Evolutionary conservation across 2,113 vertebrate species (phyloP), one percentile per base, ranked within the genome.

Genomic region (Spilogale gracilis): DNA sequence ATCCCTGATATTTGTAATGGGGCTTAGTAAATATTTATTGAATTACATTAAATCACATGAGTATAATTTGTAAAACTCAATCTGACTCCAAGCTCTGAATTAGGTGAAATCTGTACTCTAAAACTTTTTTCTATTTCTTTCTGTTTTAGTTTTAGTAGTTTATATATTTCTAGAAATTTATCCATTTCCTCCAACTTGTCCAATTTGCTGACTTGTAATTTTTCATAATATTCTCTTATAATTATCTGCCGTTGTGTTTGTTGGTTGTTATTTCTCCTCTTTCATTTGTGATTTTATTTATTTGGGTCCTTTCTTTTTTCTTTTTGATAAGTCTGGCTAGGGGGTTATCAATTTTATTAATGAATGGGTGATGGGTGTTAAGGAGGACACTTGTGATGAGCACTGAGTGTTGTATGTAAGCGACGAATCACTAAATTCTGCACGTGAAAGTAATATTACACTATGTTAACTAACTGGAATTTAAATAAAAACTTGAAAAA

Each of bases 11-110:
- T 89, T 7, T 20, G 8, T 20, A 86, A 71, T 76, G 11, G 5
- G 71, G 3, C 18, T 90, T 67, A 50, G n/a, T 73, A 58, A 95
- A 78, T 89, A 79, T 87, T 91, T 93, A 43, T 56, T 91, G 18
- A 27, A 67, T 86, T 80, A 4, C 54, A 43, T 83, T 43, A 8
- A 87, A 73, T 63, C 9, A 21, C 63, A 61, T 74, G 48, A 84
- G 13, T 48, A 3, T 74, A 76, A 58, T 12, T 60, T 58, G 2
- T 85, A 96, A 95, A 91, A 30, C 61, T 81, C 94, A 79, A 92
- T 80, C 20, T 61, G 81, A 90, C 16, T 58, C 45, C 17, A 80
- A 63, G 13, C 17, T 92, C 83, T 82, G 50, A 65, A 65, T 76
- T 61, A 89, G 13, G 13, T 30, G 14, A 76, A 91, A 65, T 81